Percentiles rank a stretch among this genome's conserved stretches.
These are phyloP conservation scores for Xanthia icteritia DNA, from an alignment of 2,888 invertebrate species.

Conservation along the genomic window DNA sequence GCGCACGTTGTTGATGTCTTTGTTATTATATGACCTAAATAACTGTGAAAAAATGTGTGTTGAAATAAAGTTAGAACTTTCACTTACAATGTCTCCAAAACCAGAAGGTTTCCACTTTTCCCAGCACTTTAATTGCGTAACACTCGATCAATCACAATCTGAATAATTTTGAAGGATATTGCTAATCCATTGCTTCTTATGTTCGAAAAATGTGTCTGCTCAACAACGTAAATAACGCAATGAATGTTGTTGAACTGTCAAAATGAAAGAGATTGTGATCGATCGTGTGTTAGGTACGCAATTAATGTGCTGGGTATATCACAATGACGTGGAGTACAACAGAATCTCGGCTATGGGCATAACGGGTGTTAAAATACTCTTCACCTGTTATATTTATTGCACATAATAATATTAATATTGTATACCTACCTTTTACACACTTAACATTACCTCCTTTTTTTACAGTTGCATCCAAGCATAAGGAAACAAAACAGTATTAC, in stretches of 20 bases:
- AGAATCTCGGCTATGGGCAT: neutral
- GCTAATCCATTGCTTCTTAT: no score
- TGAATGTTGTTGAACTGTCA: no score
- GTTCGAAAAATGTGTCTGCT: neutral
- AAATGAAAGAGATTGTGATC: no score
- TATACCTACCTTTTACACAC: neutral
- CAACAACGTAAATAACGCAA: no score
- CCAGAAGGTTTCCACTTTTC: neutral
- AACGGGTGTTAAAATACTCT: no score
- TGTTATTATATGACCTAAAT: neutral
- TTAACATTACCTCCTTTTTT: conserved; percentile 49
- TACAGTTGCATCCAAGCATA: conserved; percentile 97
- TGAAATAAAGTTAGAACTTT: neutral
- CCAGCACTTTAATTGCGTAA: no score
- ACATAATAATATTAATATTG: neutral
- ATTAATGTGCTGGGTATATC: no score
- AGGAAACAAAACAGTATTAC: conserved; percentile 99
- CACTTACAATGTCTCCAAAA: neutral
- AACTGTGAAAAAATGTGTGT: neutral
- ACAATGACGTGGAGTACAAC: neutral
- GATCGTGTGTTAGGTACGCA: no score
- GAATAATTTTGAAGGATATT: no score
- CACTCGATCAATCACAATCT: no score
- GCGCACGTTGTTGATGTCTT: neutral
- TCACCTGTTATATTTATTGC: neutral